Conservation (phyloP, 2,113 vertebrate genomes). For the Salvelinus sp. region DNA sequence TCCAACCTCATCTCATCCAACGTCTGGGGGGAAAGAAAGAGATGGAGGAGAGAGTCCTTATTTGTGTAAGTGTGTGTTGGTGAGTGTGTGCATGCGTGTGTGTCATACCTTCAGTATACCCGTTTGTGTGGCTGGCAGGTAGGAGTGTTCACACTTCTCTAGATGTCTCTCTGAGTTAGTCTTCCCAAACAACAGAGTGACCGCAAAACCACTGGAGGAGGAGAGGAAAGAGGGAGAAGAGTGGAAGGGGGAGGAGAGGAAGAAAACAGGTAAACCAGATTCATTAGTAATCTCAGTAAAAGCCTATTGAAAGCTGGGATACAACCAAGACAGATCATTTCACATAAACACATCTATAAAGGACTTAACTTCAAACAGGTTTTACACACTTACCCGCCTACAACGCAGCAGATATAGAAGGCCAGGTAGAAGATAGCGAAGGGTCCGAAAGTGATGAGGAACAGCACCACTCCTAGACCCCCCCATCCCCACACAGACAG, state of each 20-base stretch:
- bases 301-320: no score
- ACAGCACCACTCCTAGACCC: constrained; percentile 92
- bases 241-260: not conserved
- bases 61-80: not conserved
- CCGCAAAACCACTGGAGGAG: constrained; percentile 84
- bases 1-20: constrained; percentile 96
- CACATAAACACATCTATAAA: no score
- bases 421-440: constrained; percentile 98
- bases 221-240: constrained; percentile 13
- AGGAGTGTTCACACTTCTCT: constrained; percentile 94
- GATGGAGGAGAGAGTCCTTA: not conserved
- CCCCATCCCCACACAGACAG: constrained; percentile 99
- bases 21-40: constrained; percentile 72
- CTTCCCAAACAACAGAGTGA: constrained; percentile 96
- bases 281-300: no score
- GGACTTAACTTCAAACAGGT: no score
- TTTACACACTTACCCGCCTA: constrained; percentile 87
- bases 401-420: constrained; percentile 97
- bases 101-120: constrained; percentile 88
- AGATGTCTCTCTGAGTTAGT: constrained; percentile 94
- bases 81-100: constrained; percentile 2
- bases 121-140: constrained; percentile 84
- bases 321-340: no score
- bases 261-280: no score
- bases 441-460: constrained; percentile 96